Base-by-base conservation (phyloP, 2,797 vertebrate species). In the Coranthus polyacanthus region DNA sequence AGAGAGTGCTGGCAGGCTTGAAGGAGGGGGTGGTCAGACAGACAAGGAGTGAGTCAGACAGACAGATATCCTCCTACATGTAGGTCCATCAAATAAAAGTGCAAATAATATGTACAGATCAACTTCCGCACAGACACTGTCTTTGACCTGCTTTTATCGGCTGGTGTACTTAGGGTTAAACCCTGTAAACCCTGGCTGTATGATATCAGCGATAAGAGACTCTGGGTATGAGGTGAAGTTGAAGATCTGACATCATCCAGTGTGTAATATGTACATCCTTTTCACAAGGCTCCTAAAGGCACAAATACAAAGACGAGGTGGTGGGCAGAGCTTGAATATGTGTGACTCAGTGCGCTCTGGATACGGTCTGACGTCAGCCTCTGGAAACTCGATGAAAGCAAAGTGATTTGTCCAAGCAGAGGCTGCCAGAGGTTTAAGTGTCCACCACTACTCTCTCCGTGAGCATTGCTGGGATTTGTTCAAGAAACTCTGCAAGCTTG, bases 1-100 rank as follows among this genome's bases (percentile, higher is more conserved):
- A 77, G 70, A 81, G 75, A 82, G 82, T 41, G 67, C 74, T 73
- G 78, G 85, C 80, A 79, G 76, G 75, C 65, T 69, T 13, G 24
- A 75, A 84, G 77, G 84, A 89, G 84, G 87, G 83, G 89, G 88
- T 86, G 88, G 84, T 91, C 88, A 91, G 90, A 84, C 90, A 87
- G 87, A 90, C 86, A 70, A 67, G 82, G 74, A 85, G 78, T 90
- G 87, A 90, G 84, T 89, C 87, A 90, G 84, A 86, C 70, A 68
- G 69, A 71, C 73, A 86, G 67, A 89, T 76, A 82, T 83, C 85
- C 88, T 89, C 89, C 90, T 84, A 91, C 91, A 82, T 81, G 67
- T 38, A 50, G 55, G 79, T 68, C 80, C 57, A 44, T 83, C 80
- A 72, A 83, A 89, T 81, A 77, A 69, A 89, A 79, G 76, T 74